Evolutionary conservation across 1,140 invertebrate species (phyloP), one percentile per base, ranked within the genome.

Genomic region (Drosophila azteca): DNA sequence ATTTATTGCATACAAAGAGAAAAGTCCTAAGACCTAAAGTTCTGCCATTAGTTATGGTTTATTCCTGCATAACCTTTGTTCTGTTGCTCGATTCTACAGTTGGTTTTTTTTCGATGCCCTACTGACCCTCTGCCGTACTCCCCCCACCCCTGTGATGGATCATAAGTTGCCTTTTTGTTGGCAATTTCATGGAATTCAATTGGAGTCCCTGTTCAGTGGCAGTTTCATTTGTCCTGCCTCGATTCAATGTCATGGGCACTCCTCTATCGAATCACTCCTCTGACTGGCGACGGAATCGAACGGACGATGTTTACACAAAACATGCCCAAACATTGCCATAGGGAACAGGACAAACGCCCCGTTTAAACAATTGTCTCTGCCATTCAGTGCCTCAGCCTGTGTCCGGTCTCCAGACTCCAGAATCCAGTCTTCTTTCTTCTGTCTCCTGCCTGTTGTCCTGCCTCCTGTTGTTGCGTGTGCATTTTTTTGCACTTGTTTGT

Each of bases 401-500:
- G 59, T 39, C 35, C 35, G 11, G 43, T 45, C 44, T 57, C 20
- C 43, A 35, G 64, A 49, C 43, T 45, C 22, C 39, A 9, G 41
- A 15, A 20, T 20, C 7, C 26, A 29, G 26, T 7, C 0, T 46
- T 55, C 26, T 35, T 35, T 59, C 44, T 24, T 35, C 6, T 45
- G 6, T 17, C n/a, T 58, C 6, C 9, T 45, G 35, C 5, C 35
- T 39, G 35, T 52, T 44, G 41, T 50, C 60, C 68, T 63, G 46
- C n/a, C 49, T 60, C 43, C 35, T 39, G 11, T 39, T 39, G 35
- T 39, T 39, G 4, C 35, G 35, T 39, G 35, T 39, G 35, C 35
- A 39, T 59, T 55, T 72, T 84, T 85, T 87, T 81, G 82, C 82
- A 87, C 82, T 87, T 87, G 82, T 88, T 87, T 87, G 82, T 87